Conservation (phyloP, 2,113 vertebrate species). For the Cyphomyrus discorhynchus region DNA sequence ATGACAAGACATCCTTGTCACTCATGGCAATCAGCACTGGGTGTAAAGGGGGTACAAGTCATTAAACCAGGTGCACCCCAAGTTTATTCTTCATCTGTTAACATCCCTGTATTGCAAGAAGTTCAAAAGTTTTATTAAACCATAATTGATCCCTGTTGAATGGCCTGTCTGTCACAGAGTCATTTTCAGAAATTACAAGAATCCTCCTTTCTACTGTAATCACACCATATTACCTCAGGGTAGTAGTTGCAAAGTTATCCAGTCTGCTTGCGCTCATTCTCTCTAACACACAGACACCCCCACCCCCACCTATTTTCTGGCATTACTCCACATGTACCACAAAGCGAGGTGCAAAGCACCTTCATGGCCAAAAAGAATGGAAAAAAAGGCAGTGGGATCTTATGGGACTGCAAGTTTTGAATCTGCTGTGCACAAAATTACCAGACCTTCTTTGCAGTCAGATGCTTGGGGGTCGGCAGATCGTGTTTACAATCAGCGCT, state of each 20-base stretch:
- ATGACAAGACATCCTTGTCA: background rate
- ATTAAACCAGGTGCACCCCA: background rate
- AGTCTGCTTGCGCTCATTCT: background rate
- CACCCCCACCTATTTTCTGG: background rate
- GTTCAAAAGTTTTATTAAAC: background rate
- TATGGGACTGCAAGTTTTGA: constrained; percentile 47
- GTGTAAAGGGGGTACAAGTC: background rate
- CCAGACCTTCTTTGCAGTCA: constrained; percentile 19
- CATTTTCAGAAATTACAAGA: background rate
- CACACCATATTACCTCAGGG: background rate
- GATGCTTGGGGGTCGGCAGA: constrained; percentile 38
- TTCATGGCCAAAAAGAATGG: constrained; percentile 30
- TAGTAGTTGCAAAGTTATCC: background rate
- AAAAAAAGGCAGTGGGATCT: constrained; percentile 34
- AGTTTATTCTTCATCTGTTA: background rate
- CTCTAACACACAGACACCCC: background rate
- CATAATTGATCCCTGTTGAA: background rate
- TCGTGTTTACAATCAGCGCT: constrained; percentile 44
- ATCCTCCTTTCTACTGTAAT: background rate
- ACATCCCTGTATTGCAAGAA: background rate
- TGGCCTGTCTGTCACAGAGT: background rate
- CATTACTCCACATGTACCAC: background rate
- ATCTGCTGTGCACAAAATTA: constrained; percentile 37
- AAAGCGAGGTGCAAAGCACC: background rate
- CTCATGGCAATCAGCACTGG: background rate